Evolutionary conservation across 2,797 vertebrate species (phyloP), one percentile per base, ranked within the genome.

Genomic region (Echeneis naucrates): DNA sequence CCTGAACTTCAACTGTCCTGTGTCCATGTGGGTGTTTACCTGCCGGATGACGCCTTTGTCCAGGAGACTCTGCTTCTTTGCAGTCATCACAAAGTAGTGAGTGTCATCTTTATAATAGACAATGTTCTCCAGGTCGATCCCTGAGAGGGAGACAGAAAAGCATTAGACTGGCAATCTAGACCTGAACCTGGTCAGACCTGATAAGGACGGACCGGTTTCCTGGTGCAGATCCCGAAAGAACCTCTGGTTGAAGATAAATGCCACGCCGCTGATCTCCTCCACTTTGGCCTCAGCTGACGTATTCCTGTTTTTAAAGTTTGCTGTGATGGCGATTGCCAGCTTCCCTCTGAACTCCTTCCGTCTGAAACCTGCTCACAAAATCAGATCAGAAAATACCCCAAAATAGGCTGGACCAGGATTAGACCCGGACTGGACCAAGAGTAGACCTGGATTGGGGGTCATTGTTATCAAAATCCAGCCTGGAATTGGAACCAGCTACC

Each of bases 61-160:
- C 92, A 99, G 82, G 69, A 99, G 92, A 84, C 97, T 98, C 88
- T 96, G 97, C 65, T 99, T 99, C 94, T 99, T 99, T 69, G 98
- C 98, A 0, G 98, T 99, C 98, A 99, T 99, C 54, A 99, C 98
- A 56, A 99, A 99, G 90, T 99, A 99, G 88, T 99, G 98, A 0
- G 98, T 99, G 87, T 99, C 97, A 12, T 99, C 98, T 86, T 99
- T 99, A 84, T 99, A 99, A 90, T 99, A 99, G 23, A 99, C 98
- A 1, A 99, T 98, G 91, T 99, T 99, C 89, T 99, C 98, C 89
- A 99, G 90, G 79, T 99, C 96, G 24, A 99, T 96, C 59, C 98
- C 98, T 98, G 81, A 44, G 60, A 79, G 21, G 3, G 3, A 6
- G 30, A 6, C 30, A 30, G 30, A 30, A 3, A 30, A 30, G 30